phyloP scores from a whole-genome alignment of 1,140 invertebrate species.

The Liolophura sinensis region DNA sequence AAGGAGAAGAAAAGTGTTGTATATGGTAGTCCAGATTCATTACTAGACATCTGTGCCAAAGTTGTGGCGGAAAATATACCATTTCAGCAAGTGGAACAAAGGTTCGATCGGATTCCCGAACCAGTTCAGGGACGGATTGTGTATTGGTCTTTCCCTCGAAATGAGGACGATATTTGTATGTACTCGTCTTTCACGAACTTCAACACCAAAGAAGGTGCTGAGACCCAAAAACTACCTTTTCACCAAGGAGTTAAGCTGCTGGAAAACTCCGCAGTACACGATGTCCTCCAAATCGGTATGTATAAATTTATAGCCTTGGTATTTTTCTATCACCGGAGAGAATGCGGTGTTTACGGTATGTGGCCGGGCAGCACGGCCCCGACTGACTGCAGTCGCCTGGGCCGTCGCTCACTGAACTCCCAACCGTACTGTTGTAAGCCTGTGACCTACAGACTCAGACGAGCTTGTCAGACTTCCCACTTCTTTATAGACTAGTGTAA shows the following conservation, averaged over 20 bases:
- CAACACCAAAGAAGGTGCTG: constrained; percentile 56
- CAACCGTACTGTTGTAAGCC: too few relatives aligned
- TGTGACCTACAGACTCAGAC: too few relatives aligned
- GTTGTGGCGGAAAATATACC: constrained; percentile 82
- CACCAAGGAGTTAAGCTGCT: constrained; percentile 81
- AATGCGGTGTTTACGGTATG: too few relatives aligned
- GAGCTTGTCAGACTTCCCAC: too few relatives aligned
- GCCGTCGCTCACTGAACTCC: too few relatives aligned
- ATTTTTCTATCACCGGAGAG: too few relatives aligned
- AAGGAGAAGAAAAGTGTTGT: too few relatives aligned
- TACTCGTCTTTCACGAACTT: constrained; percentile 77
- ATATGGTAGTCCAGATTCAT: constrained; percentile 54
- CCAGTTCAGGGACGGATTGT: constrained; percentile 84
- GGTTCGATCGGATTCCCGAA: constrained; percentile 83
- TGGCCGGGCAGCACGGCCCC: too few relatives aligned
- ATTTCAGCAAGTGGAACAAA: constrained; percentile 84
- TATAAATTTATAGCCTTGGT: constrained; percentile 37
- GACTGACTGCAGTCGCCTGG: too few relatives aligned
- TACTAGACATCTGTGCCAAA: constrained; percentile 81
- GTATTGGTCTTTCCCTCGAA: constrained; percentile 85
- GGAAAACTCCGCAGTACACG: constrained; percentile 77
- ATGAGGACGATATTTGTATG: constrained; percentile 86
- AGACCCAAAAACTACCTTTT: constrained; percentile 80
- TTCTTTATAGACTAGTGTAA: too few relatives aligned
- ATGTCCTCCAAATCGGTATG: constrained; percentile 88